phyloP scores from a whole-genome alignment of 2,888 invertebrate species.

The Watsonalla cultraria region DNA sequence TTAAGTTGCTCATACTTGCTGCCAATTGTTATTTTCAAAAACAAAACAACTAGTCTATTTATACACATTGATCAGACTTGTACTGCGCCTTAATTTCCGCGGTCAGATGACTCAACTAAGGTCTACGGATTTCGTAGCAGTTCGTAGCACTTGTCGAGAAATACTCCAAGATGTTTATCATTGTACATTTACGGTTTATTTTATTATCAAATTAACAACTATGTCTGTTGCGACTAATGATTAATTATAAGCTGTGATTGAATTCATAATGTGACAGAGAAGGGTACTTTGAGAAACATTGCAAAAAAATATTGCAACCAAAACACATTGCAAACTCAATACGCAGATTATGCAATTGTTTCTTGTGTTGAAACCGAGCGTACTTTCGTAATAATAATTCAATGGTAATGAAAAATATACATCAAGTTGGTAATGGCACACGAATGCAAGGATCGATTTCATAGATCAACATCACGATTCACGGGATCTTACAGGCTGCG shows the following conservation, averaged over 20 bases:
- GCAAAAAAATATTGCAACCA: neutral
- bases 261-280: neutral
- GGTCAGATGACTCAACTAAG: conserved; percentile 17
- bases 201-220: neutral
- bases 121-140: conserved; percentile 39
- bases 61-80: neutral
- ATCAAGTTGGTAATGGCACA: conserved; percentile 45
- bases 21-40: conserved; percentile 15
- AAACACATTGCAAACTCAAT: neutral
- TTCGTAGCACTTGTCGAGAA: conserved; percentile 30
- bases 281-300: neutral
- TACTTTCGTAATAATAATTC: conserved; percentile 8
- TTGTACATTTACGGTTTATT: neutral
- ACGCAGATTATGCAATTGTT: conserved; percentile 11
- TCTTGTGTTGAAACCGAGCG: conserved; percentile 7
- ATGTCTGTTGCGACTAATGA: neutral
- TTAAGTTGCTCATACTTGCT: conserved; percentile 18
- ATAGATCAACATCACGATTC: conserved; percentile 46
- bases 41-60: conserved; percentile 2
- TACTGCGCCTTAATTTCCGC: conserved; percentile 18
- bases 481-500: conserved; percentile 56
- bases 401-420: conserved; percentile 3
- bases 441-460: conserved; percentile 43
- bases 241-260: neutral
- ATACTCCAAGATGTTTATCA: neutral